Conservation (phyloP, 2,888 invertebrate species). For the Epistrophella euchroma region DNA sequence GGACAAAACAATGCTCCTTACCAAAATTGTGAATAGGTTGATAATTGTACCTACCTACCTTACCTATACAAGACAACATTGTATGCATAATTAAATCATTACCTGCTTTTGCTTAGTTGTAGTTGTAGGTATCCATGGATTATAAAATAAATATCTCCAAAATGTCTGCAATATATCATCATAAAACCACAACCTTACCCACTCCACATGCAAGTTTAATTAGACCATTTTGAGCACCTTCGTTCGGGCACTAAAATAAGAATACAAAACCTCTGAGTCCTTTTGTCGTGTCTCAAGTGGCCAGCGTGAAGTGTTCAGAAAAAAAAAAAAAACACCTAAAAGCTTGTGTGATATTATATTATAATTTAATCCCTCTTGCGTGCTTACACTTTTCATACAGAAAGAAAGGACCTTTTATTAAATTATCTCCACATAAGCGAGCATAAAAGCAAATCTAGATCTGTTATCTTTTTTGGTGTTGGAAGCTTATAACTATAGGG, state of each 20-base stretch:
- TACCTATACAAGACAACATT: too few species aligned
- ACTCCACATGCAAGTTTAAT: not conserved
- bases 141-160: not conserved
- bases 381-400: not conserved
- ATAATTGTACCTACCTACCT: too few species aligned
- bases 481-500: slow-evolving; percentile 17
- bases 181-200: not conserved
- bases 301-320: not conserved
- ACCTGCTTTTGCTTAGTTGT: too few species aligned
- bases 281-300: slow-evolving; percentile 49
- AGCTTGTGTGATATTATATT: slow-evolving; percentile 39
- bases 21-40: too few species aligned
- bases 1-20: too few species aligned
- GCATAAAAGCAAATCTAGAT: slow-evolving; percentile 35
- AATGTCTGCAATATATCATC: not conserved
- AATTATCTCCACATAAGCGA: slow-evolving; percentile 44
- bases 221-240: slow-evolving; percentile 19
- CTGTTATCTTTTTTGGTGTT: slow-evolving; percentile 44
- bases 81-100: too few species aligned
- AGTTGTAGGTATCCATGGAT: too few species aligned
- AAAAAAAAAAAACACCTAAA: not conserved
- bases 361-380: slow-evolving; percentile 50
- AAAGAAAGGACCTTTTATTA: slow-evolving; percentile 48
- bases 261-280: not conserved
- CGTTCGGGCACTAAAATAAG: not conserved